Percentiles rank a stretch among this genome's conserved stretches.
phyloP scores from a whole-genome alignment of 2,797 vertebrate species.

The Sebastes paucispinis region DNA sequence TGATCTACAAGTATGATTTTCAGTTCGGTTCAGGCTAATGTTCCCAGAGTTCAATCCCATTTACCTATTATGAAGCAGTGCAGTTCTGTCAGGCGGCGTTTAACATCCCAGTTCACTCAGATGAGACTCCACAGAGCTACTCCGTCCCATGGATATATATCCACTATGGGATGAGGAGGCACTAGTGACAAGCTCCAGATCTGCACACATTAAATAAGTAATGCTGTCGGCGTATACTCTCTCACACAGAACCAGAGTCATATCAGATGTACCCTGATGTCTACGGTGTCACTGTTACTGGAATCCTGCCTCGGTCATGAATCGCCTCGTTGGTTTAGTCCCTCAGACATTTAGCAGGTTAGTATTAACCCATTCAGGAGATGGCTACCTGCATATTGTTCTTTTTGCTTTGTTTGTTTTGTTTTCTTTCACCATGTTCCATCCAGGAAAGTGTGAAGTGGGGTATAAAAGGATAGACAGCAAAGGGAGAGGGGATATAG shows the following conservation, averaged over 20 bases:
- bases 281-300: constrained; percentile 58
- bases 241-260: constrained; percentile 57
- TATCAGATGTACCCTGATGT: constrained; percentile 68
- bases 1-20: not conserved
- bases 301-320: constrained; percentile 1
- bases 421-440: not conserved
- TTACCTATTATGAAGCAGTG: constrained; percentile 44
- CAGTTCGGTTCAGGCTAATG: not conserved
- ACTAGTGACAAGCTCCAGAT: constrained; percentile 22
- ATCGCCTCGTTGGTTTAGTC: not conserved
- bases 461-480: not conserved
- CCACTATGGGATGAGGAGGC: constrained; percentile 38
- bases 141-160: not conserved
- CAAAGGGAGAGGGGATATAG: not conserved
- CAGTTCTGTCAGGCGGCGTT: constrained; percentile 17
- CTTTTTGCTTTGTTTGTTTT: not conserved
- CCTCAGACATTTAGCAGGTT: not conserved
- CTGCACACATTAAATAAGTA: constrained; percentile 75
- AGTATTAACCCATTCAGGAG: not conserved
- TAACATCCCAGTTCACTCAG: constrained; percentile 18
- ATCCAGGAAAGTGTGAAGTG: not conserved
- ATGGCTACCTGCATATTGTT: not conserved
- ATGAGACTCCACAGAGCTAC: not conserved
- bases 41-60: not conserved
- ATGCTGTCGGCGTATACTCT: constrained; percentile 45